Evolutionary conservation across 2,113 vertebrate genomes (phyloP), one percentile per base, ranked within the genome.

Genomic region (Pseudonaja textilis): DNA sequence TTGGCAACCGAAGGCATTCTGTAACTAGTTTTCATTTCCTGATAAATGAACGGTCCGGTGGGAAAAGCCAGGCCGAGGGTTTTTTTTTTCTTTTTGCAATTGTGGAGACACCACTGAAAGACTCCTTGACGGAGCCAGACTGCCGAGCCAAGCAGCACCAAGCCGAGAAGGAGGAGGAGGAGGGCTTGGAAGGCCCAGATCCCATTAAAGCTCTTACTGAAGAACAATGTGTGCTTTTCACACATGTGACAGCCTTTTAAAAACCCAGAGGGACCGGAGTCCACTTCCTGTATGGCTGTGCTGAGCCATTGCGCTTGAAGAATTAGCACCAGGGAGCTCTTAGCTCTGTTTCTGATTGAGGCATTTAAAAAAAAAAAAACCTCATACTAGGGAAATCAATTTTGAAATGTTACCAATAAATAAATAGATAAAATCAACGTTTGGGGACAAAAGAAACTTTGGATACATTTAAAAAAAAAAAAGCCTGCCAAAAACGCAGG

Each of bases 121-220:
- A 94, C 96, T 96, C 95, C 97, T 97, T 96, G 93, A 97, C 98
- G 98, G 98, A 99, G 99, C 97, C 98, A 99, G 98, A 96, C 97
- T 89, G 96, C 96, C 95, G 97, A 97, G 98, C 97, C 96, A 95
- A 96, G 96, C 94, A 95, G 97, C 96, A 97, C 97, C 95, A 92
- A 89, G 95, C 95, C 94, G 95, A 98, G 61, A 11, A 69, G 56
- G 22, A 23, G 11, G 61, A n/a, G 57, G 86, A 97, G 94, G 96
- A n/a, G 61, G 11, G 25, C 59, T 96, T 91, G 96, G 97, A 91
- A 90, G 96, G 96, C 96, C 97, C 93, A 97, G 97, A 89, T 88
- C 85, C 96, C 92, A 69, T 88, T 69, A 2, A 54, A 93, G 96
- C 94, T 91, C 85, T 1, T 57, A 61, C 87, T 3, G 23, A 9